These are phyloP conservation scores for Phragmatobia fuliginosa DNA, from an alignment of 2,888 invertebrate genomes.

Conservation along the genomic window DNA sequence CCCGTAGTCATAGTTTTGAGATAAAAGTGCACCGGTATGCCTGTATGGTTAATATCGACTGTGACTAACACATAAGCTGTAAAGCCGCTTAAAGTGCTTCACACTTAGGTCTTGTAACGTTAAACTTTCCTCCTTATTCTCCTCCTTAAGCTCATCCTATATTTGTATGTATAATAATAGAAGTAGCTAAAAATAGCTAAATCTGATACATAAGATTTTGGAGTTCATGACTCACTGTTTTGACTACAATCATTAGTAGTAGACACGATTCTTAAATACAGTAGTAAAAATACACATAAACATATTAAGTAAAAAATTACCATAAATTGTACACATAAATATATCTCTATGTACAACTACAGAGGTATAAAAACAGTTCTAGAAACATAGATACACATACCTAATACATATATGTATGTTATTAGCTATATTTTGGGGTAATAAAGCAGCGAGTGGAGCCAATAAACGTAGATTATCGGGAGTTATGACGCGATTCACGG, in stretches of 20 bases:
- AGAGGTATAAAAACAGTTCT: not conserved
- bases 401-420: conserved; percentile 40
- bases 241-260: too few relatives aligned
- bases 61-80: not conserved
- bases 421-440: conserved; percentile 61
- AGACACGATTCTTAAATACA: not conserved
- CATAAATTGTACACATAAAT: not conserved
- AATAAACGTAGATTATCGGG: conserved; percentile 86
- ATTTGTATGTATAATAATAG: too few relatives aligned
- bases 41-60: not conserved
- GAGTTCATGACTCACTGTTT: too few relatives aligned
- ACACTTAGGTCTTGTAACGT: not conserved
- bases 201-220: too few relatives aligned
- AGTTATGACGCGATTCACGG: conserved; percentile 84
- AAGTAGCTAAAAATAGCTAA: too few relatives aligned
- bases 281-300: conserved; percentile 13
- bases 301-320: not conserved
- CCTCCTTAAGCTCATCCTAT: too few relatives aligned
- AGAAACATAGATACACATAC: not conserved
- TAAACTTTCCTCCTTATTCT: not conserved
- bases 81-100: not conserved
- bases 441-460: conserved; percentile 77
- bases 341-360: not conserved
- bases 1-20: not conserved
- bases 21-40: conserved; percentile 4